Evolutionary conservation across 2,888 invertebrate genomes (phyloP).

Genomic region (Pasiphila rectangulata): DNA sequence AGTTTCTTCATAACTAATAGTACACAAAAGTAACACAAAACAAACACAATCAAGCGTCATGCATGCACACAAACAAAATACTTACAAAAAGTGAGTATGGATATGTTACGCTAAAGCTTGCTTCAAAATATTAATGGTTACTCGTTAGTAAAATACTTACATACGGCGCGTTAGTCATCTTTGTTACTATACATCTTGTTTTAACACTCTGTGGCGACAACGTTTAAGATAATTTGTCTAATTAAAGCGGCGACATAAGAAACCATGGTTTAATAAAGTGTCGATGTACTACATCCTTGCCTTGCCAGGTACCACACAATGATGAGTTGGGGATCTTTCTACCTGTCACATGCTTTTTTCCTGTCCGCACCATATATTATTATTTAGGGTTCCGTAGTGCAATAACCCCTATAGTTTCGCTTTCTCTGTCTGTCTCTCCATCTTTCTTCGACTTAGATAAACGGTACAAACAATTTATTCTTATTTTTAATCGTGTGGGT

Average conservation of each 20-base stretch:
- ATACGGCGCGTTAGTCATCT: conserved; percentile 31
- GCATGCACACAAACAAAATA: conserved; percentile 22
- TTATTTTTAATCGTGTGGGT: no score
- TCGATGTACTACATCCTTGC: no score
- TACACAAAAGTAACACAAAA: conserved; percentile 2
- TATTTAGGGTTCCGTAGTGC: no score
- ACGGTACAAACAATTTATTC: no score
- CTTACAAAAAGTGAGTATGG: conserved; percentile 21
- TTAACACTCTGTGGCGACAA: conserved; percentile 32
- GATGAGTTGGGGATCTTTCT: no score
- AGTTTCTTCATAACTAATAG: no score
- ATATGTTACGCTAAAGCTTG: conserved; percentile 23
- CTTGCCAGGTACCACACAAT: no score
- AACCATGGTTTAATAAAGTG: background rate
- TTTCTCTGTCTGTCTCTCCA: no score
- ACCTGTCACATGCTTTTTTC: no score
- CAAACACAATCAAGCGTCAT: conserved; percentile 17
- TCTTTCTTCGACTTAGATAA: no score
- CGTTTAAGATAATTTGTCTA: background rate
- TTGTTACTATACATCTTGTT: conserved; percentile 30
- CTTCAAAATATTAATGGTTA: conserved; percentile 30
- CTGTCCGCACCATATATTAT: no score
- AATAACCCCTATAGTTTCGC: no score
- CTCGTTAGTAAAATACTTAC: conserved; percentile 33
- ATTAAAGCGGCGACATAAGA: conserved; percentile 3